These are phyloP conservation scores for Acropora tenuis DNA, from an alignment of 64 coral and sea anemone genomes.

Conservation along the genomic window DNA sequence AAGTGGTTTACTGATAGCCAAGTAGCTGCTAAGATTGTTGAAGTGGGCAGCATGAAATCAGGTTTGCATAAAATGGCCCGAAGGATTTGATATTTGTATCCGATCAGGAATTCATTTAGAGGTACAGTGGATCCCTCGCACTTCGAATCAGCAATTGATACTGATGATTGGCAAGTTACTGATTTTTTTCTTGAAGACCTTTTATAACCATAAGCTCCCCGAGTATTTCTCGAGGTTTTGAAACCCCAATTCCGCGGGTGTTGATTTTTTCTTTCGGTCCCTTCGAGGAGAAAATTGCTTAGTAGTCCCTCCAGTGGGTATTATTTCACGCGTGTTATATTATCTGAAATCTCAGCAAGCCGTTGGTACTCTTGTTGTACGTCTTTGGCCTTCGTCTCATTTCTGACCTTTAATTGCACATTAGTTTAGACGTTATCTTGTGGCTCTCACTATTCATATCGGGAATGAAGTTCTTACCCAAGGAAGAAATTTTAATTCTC, in stretches of 20 bases:
- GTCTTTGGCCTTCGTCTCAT: too few relatives aligned
- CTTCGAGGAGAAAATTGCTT: constrained; percentile 38
- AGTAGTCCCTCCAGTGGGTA: constrained; percentile 52
- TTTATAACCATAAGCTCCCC: not conserved
- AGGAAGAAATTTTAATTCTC: too few relatives aligned
- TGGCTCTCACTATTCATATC: too few relatives aligned
- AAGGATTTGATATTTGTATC: constrained; percentile 31
- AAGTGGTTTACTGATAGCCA: constrained; percentile 50
- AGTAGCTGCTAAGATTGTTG: constrained; percentile 33
- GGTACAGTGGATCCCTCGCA: constrained; percentile 33
- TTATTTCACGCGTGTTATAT: constrained; percentile 14
- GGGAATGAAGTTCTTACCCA: too few relatives aligned
- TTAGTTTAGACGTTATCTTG: too few relatives aligned
- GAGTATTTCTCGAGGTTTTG: constrained; percentile 52
- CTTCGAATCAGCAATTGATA: constrained; percentile 23
- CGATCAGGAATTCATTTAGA: constrained; percentile 3
- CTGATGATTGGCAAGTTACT: constrained; percentile 1
- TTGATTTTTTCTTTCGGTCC: constrained; percentile 29
- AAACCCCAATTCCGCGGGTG: constrained; percentile 38
- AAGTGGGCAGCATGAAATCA: constrained; percentile 6
- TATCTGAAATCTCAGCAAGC: too few relatives aligned
- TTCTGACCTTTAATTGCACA: too few relatives aligned
- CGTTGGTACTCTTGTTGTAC: too few relatives aligned
- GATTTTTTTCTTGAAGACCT: constrained; percentile 13
- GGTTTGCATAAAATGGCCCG: constrained; percentile 31